Percentiles rank a stretch among this genome's conserved stretches.
phyloP scores from a whole-genome alignment of 2,113 vertebrate genomes.

The Istiophorus platypterus region DNA sequence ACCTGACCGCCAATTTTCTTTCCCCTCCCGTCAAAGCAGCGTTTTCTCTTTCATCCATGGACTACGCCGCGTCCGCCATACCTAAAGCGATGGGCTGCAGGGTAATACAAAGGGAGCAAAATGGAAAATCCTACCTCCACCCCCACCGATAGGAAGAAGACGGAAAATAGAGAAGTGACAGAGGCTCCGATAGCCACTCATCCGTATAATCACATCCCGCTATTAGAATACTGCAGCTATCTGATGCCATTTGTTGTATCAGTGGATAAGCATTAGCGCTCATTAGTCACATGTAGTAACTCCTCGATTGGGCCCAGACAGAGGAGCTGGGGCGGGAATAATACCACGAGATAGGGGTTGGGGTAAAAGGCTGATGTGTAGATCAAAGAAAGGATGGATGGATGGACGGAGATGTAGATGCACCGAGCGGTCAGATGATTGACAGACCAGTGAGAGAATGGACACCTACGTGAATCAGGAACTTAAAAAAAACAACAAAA shows the following conservation, averaged over 20 bases:
- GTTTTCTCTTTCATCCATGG: conserved; percentile 32
- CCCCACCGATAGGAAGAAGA: conserved; percentile 30
- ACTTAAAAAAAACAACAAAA: neutral
- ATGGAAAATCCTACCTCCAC: conserved; percentile 37
- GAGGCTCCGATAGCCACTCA: conserved; percentile 62
- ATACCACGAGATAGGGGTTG: neutral
- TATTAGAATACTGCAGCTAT: conserved; percentile 68
- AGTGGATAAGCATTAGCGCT: conserved; percentile 75
- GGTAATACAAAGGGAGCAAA: conserved; percentile 62
- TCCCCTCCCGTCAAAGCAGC: conserved; percentile 31
- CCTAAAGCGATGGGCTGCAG: conserved; percentile 18
- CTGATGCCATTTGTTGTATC: conserved; percentile 77
- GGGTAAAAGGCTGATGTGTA: neutral
- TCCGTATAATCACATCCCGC: conserved; percentile 72
- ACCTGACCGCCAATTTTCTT: too few relatives aligned
- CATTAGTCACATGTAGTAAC: conserved; percentile 77
- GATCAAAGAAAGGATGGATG: neutral
- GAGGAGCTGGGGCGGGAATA: conserved; percentile 54
- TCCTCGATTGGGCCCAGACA: conserved; percentile 67
- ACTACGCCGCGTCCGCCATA: neutral
- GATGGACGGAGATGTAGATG: conserved; percentile 28
- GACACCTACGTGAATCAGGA: neutral
- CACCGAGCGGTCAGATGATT: conserved; percentile 31
- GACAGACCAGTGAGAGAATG: neutral
- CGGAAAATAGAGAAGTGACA: conserved; percentile 55